phyloP scores from a whole-genome alignment of 2,113 vertebrate species.

The Picathartes gymnocephalus region DNA sequence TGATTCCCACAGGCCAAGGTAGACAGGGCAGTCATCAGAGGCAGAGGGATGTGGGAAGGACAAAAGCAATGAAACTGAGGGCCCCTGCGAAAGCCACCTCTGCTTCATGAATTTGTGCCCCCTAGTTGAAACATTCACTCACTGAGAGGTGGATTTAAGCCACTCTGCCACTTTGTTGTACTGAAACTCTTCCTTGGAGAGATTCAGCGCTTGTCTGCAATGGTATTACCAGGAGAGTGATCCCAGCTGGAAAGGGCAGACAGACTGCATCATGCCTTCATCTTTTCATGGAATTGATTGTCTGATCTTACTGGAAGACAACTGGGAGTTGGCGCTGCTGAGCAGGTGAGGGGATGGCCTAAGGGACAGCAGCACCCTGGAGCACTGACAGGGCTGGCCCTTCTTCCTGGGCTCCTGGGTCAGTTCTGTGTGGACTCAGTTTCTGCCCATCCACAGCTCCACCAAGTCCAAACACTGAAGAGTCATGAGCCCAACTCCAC shows the following conservation, averaged over 20 bases:
- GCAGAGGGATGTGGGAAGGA: background rate
- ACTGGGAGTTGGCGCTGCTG: background rate
- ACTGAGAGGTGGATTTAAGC: background rate
- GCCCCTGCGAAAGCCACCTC: background rate
- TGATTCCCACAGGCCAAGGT: background rate
- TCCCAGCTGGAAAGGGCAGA: fast-evolving
- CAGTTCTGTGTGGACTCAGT: background rate
- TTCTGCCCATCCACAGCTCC: background rate
- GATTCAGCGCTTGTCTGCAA: background rate
- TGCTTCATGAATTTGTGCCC: background rate
- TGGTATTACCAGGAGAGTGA: background rate
- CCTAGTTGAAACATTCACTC: background rate
- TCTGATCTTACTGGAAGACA: background rate
- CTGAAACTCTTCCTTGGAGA: background rate
- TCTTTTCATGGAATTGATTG: fast-evolving
- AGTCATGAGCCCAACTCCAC: fast-evolving
- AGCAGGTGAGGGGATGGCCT: background rate
- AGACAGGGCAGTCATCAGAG: background rate
- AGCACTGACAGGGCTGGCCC: background rate
- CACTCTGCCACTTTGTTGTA: background rate
- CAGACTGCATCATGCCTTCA: background rate
- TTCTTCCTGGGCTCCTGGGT: background rate
- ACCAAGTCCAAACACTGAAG: background rate
- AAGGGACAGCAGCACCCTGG: background rate
- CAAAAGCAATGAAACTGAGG: background rate